Base-by-base conservation (phyloP, 2,113 vertebrate species). In the Erpornis zantholeuca region DNA sequence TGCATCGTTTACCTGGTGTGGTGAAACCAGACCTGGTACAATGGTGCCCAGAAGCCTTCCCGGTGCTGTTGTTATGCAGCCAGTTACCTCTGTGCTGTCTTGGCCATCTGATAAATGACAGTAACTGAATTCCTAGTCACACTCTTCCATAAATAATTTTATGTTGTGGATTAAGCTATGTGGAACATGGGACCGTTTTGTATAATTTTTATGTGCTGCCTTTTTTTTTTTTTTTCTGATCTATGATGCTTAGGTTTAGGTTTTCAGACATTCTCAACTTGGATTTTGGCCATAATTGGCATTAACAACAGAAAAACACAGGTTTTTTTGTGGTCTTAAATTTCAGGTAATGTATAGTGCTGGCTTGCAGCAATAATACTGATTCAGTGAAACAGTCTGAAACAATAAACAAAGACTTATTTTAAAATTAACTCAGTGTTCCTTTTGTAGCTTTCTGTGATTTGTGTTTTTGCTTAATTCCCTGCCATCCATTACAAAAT, bases 101-200 rank as follows among this genome's bases (percentile, higher is more conserved):
- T 92, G 85, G 45, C 86, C 69, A n/a, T 65, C 90, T 90, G 88
- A 85, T 92, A 92, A 95, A 93, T 96, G 88, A 57, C 29, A 49
- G 40, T 45, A 75, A 61, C 69, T 81, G 90, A 92, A 90, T 95
- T 94, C 80, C 60, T 86, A 83, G 93, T 96, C 92, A 92, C 52
- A 47, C 47, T 83, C 80, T 78, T 88, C 69, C 64, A 76, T 93
- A 94, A 94, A 86, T 95, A 88, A 92, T 78, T 86, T 75, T 83
- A 83, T 88, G 36, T 60, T 75, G 64, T 68, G 72, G 47, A 75
- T 94, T 94, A 96, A 56, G 72, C 42, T 92, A 92, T 88, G 83
- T 57, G 85, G 56, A 94, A 64, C 82, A 33, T 59, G 71, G 69
- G 69, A 75, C 80, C 11, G 0, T 70, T 95, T 49, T 49, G 20